phyloP scores from a whole-genome alignment of 2,888 invertebrate genomes.

The Clostera curtula region DNA sequence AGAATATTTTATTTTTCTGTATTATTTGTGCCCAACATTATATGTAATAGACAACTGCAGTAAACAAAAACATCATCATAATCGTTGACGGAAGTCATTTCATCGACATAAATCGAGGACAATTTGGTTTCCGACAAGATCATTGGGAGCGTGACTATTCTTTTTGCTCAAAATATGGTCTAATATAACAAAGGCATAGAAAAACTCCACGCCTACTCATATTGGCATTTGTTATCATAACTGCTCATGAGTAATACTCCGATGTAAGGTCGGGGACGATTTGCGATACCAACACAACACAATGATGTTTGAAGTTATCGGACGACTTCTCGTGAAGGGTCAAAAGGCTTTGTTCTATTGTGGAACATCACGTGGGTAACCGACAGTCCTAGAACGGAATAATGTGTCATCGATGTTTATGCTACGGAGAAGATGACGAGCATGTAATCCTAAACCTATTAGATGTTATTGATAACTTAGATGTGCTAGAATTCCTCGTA shows the following conservation, averaged over 20 bases:
- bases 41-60: too few relatives aligned
- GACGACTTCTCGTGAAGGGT: constrained; percentile 32
- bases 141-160: too few relatives aligned
- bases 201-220: not conserved
- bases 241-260: constrained; percentile 25
- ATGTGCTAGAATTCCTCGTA: too few relatives aligned
- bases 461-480: too few relatives aligned
- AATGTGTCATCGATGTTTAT: constrained; percentile 3
- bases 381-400: constrained; percentile 9
- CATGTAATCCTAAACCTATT: too few relatives aligned
- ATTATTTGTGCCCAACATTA: too few relatives aligned
- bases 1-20: constrained; percentile 7
- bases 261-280: constrained; percentile 29
- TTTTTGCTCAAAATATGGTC: not conserved
- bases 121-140: too few relatives aligned
- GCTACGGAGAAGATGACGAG: constrained; percentile 3
- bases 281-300: constrained; percentile 40
- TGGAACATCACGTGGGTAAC: constrained; percentile 31
- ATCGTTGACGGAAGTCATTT: too few relatives aligned
- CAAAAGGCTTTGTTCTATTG: constrained; percentile 56
- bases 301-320: constrained; percentile 52
- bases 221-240: constrained; percentile 14
- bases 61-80: not conserved
- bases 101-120: too few relatives aligned
- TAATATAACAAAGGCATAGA: not conserved